Evolutionary conservation across 64 coral and sea anemone species (phyloP), one percentile per base, ranked within the genome.

Genomic region (Astreopora myriophthalma): DNA sequence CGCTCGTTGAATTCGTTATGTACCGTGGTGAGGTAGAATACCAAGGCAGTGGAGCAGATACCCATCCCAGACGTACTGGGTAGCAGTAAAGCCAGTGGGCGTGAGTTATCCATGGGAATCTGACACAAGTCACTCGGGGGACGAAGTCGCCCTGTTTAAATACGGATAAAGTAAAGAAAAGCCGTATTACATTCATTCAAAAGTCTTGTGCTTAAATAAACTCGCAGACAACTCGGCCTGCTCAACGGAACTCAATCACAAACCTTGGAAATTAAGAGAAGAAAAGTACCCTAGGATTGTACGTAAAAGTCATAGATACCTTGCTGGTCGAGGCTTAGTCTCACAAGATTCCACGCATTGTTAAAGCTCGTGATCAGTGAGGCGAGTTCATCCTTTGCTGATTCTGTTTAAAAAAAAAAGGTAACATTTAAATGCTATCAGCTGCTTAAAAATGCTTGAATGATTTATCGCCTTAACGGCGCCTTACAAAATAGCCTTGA

Each of bases 1-100:
- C 37, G 86, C 77, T 76, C 84, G 58, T 88, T 65, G 40, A 95
- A 95, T 7, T 95, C 94, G 30, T 95, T 95, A 49, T 95, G 65
- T 25, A 90, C 64, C 38, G 64, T 84, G 40, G 71, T 84, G 27
- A 95, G 85, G 35, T 74, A 95, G 36, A 88, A 92, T 20, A 92
- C 64, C 22, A 95, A 66, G 19, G 89, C 75, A 8, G 73, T 88
- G 51, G 94, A 92, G 33, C 94, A 95, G 75, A 86, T 90, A 34
- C 89, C 89, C 52, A 85, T 72, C 51, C 84, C 84, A 63, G 62
- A 76, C 13, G 88, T 74, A 32, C 73, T 90, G 14, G 94, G 94
- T 23, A 95, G 19, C 3, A 95, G 32, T 31, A 91, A 19, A 14
- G 82, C 81, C 27, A 95, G 34, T 11, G 94, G 82, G 78, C 88